These are phyloP conservation scores for Saimiri boliviensis DNA, from an alignment of 2,113 vertebrate species.

Conservation along the genomic window DNA sequence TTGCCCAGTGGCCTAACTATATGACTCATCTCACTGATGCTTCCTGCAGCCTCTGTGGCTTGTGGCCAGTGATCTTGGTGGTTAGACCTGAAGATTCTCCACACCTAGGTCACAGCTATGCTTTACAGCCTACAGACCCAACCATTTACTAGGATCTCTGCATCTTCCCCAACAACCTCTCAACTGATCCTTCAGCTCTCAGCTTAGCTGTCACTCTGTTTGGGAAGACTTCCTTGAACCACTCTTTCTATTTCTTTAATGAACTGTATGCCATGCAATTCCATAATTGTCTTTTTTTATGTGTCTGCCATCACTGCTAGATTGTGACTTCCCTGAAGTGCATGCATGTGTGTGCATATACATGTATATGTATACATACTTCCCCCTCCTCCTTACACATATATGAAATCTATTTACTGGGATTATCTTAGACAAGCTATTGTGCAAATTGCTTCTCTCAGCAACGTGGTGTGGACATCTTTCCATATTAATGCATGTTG, in stretches of 20 bases:
- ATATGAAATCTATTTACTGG: neutral
- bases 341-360: neutral
- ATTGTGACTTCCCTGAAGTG: neutral
- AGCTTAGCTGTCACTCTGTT: neutral
- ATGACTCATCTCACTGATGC: neutral
- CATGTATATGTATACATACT: neutral
- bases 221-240: neutral
- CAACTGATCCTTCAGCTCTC: neutral
- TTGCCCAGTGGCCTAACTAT: neutral
- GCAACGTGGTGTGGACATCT: neutral
- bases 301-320: neutral
- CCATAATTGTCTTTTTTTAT: neutral
- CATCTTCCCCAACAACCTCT: neutral
- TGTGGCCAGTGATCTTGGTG: neutral
- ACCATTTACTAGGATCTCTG: neutral
- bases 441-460: constrained; percentile 23
- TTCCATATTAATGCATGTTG: neutral
- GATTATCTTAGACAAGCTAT: constrained; percentile 16
- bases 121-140: neutral
- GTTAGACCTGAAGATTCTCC: neutral
- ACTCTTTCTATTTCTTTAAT: neutral
- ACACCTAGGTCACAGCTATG: neutral
- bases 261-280: neutral
- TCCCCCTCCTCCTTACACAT: no score
- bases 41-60: neutral